A percentile compares a stretch with the other conserved stretches of the same genome.
These are phyloP conservation scores for Clarias magur DNA, from an alignment of 2,113 vertebrate species.

Conservation along the genomic window DNA sequence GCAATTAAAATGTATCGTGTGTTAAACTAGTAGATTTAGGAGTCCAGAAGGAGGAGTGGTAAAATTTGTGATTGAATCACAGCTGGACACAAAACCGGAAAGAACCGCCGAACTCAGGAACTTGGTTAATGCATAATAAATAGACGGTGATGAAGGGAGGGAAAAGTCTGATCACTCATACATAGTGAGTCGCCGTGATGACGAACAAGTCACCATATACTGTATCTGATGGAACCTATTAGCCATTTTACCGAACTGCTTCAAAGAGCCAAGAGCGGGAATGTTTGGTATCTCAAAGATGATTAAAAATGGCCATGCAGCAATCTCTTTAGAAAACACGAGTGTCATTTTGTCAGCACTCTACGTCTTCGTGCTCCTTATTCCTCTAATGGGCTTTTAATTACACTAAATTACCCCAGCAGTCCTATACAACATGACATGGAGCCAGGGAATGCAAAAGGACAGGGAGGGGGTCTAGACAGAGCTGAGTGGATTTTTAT, in stretches of 20 bases:
- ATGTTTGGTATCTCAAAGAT: neutral
- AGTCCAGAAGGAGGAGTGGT: neutral
- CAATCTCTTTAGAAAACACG: neutral
- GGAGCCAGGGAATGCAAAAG: neutral
- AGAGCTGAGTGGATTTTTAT: neutral
- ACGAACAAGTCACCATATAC: neutral
- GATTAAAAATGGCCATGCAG: neutral
- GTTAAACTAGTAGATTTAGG: neutral
- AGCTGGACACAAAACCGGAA: neutral
- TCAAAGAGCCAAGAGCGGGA: neutral
- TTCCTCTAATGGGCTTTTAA: constrained; percentile 49
- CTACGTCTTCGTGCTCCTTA: neutral
- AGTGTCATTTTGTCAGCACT: constrained; percentile 26
- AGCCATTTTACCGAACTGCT: neutral
- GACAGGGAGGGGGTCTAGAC: neutral
- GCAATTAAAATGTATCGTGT: no score
- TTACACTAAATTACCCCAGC: constrained; percentile 29
- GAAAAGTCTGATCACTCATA: neutral
- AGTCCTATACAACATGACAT: constrained; percentile 25
- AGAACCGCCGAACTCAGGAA: neutral
- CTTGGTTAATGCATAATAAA: neutral
- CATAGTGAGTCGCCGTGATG: neutral
- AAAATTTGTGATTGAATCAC: neutral
- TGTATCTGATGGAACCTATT: neutral
- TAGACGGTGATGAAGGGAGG: neutral